phyloP scores from a whole-genome alignment of 2,797 vertebrate genomes.

The Carduelis carduelis region DNA sequence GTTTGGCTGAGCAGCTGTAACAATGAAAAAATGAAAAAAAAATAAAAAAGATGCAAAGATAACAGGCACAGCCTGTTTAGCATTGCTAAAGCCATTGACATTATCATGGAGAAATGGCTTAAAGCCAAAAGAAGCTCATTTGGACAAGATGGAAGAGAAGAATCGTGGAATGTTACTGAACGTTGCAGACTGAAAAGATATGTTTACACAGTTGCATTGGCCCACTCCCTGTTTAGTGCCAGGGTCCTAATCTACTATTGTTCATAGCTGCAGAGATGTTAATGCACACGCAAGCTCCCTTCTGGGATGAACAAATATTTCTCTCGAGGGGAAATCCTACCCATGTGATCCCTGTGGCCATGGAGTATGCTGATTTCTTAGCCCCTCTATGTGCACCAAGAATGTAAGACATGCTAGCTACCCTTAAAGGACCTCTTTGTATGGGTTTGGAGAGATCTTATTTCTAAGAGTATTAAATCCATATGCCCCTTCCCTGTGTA shows the following conservation, averaged over 20 bases:
- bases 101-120: constrained; percentile 27
- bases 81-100: constrained; percentile 39
- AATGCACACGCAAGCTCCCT: not conserved
- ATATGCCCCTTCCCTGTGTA: not conserved
- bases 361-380: not conserved
- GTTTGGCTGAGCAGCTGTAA: constrained; percentile 52
- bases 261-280: not conserved
- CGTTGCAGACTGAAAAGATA: not conserved
- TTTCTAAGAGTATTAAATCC: not conserved
- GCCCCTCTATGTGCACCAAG: not conserved
- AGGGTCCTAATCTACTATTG: not conserved
- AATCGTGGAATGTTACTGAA: constrained; percentile 7
- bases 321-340: not conserved
- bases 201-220: not conserved
- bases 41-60: not conserved
- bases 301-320: not conserved
- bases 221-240: not conserved
- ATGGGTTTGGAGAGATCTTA: not conserved
- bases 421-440: not conserved
- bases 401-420: not conserved
- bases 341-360: not conserved
- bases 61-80: constrained; percentile 28
- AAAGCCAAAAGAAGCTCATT: constrained; percentile 40
- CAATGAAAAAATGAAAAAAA: constrained; percentile 28
- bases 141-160: constrained; percentile 21